Conservation (phyloP, 53 echinoderm and acorn worm genomes). For the Apostichopus leukothele region DNA sequence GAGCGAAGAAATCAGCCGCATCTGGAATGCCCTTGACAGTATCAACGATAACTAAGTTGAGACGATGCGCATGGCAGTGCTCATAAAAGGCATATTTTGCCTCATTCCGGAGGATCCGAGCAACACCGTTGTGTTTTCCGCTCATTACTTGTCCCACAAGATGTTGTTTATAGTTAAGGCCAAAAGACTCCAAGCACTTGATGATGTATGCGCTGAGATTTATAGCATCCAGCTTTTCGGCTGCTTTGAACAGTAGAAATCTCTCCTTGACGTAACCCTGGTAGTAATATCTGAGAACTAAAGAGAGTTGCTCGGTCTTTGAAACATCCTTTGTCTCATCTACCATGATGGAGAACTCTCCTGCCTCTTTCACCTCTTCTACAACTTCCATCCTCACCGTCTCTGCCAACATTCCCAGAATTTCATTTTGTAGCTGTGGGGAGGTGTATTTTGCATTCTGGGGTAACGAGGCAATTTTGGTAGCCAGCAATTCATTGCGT, state of each 20-base stretch:
- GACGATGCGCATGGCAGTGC: conserved; percentile 50
- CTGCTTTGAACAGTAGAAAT: conserved; percentile 25
- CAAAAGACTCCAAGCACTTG: conserved; percentile 36
- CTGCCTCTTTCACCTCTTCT: conserved; percentile 47
- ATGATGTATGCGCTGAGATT: conserved; percentile 16
- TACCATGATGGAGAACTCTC: conserved; percentile 47
- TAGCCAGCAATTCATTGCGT: conserved; percentile 18
- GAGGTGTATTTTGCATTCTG: conserved; percentile 49
- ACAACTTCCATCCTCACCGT: conserved; percentile 46
- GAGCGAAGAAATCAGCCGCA: conserved; percentile 53
- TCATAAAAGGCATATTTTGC: conserved; percentile 54
- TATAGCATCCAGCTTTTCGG: conserved; percentile 31
- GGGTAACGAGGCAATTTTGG: conserved; percentile 4
- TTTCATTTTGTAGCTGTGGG: conserved; percentile 50
- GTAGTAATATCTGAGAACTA: conserved; percentile 30
- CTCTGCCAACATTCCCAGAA: conserved; percentile 36
- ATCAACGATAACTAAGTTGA: conserved; percentile 54
- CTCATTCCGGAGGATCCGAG: conserved; percentile 13
- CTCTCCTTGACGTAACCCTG: conserved; percentile 1
- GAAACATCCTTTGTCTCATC: conserved; percentile 50
- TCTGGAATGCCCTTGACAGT: conserved; percentile 28
- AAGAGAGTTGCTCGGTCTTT: conserved; percentile 44
- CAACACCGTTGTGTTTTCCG: conserved; percentile 44
- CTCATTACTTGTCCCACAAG: conserved; percentile 54
- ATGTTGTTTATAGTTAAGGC: conserved; percentile 51